Percentiles rank a stretch among this genome's conserved stretches.
Conservation (phyloP, 2,888 invertebrate species). For the Drosophila peninsularis region DNA sequence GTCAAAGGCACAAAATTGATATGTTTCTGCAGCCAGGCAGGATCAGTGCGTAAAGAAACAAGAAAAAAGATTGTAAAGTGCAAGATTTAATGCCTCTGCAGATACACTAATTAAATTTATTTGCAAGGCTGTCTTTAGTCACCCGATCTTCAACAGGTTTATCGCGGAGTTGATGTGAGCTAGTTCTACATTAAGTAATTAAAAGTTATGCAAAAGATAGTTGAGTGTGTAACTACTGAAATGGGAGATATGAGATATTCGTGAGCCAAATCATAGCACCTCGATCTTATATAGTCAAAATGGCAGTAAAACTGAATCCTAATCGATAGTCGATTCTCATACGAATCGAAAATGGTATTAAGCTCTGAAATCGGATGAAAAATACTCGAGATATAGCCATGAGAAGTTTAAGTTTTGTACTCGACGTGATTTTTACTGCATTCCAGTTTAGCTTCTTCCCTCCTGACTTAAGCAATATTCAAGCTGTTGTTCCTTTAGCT, state of each 20-base stretch:
- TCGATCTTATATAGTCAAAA: too few species aligned
- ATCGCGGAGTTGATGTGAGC: not conserved
- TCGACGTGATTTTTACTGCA: too few species aligned
- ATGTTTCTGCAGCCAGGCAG: conserved; percentile 39
- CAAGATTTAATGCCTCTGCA: conserved; percentile 8
- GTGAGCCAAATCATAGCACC: too few species aligned
- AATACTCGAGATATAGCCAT: too few species aligned
- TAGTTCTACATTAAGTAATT: not conserved
- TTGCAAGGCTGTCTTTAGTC: not conserved
- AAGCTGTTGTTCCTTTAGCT: not conserved
- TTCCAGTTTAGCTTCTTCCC: too few species aligned
- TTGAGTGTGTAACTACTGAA: too few species aligned
- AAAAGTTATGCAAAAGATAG: not conserved
- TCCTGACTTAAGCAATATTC: not conserved
- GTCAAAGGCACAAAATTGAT: conserved; percentile 55
- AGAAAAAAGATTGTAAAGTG: conserved; percentile 2
- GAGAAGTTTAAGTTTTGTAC: too few species aligned
- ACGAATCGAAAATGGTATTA: too few species aligned
- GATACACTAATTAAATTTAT: conserved; percentile 8
- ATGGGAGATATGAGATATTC: too few species aligned
- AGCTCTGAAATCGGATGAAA: too few species aligned
- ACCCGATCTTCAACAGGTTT: not conserved
- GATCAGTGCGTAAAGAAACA: conserved; percentile 16
- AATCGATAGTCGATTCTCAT: too few species aligned
- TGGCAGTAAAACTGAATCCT: too few species aligned